Conservation (phyloP, 2,888 invertebrate genomes). For the Agonopterix alstromeriana region DNA sequence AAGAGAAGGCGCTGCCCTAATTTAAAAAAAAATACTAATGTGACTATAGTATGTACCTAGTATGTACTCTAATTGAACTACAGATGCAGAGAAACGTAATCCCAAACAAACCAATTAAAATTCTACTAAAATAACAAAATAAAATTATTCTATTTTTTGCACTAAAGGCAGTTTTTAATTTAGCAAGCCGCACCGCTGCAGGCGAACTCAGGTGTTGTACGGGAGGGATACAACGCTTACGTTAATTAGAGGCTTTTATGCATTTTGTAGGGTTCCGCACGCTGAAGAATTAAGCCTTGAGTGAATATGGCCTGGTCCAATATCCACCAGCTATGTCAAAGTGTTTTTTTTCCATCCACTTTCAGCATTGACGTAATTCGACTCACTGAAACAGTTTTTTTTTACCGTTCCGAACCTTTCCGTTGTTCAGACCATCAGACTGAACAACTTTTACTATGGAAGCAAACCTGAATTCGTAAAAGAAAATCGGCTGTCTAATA, state of each 20-base stretch:
- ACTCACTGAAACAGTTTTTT: too few species aligned
- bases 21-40: too few species aligned
- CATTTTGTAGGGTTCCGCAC: conserved; percentile 1
- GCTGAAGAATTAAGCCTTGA: background rate
- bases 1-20: too few species aligned
- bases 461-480: too few species aligned
- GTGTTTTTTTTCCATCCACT: too few species aligned
- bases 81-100: background rate
- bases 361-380: too few species aligned
- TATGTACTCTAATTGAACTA: background rate
- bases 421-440: too few species aligned
- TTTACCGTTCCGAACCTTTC: too few species aligned
- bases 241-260: conserved; percentile 9
- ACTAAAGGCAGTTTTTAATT: conserved; percentile 1
- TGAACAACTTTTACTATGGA: too few species aligned
- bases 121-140: background rate
- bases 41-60: background rate
- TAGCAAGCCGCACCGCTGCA: conserved; percentile 1
- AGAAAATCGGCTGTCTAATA: too few species aligned
- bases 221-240: conserved; percentile 9
- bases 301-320: too few species aligned
- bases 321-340: too few species aligned
- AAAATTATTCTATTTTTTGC: background rate
- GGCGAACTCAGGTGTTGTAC: conserved; percentile 4
- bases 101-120: background rate